Evolutionary conservation across 2,113 vertebrate species (phyloP).

Genomic region (Gavia stellata): DNA sequence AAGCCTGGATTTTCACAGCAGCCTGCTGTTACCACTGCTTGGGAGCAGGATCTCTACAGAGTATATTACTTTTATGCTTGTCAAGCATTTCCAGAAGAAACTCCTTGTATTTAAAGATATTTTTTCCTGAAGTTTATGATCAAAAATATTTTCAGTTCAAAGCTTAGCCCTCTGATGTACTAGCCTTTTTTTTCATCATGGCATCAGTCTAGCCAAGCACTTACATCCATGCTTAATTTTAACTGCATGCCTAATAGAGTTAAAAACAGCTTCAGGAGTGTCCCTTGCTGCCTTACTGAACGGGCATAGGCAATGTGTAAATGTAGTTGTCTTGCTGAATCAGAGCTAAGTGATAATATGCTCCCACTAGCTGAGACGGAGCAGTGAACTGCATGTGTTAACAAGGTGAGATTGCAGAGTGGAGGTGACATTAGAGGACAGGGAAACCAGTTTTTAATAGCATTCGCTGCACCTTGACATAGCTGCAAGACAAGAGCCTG

Average conservation of each 20-base stretch:
- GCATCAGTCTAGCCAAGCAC: background rate
- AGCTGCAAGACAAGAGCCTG: background rate
- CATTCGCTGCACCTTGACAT: background rate
- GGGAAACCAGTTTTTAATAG: constrained; percentile 18
- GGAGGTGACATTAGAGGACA: constrained; percentile 10
- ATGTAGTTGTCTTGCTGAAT: constrained; percentile 52
- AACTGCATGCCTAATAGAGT: background rate
- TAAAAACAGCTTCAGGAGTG: background rate
- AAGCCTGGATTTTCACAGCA: background rate
- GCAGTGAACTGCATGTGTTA: constrained; percentile 39
- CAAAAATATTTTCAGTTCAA: background rate
- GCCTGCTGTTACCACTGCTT: background rate
- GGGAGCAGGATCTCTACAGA: background rate
- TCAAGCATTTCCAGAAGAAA: background rate
- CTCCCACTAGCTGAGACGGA: background rate
- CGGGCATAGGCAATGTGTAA: background rate
- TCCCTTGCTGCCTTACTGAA: background rate
- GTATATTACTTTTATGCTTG: background rate
- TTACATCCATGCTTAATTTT: background rate
- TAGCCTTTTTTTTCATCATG: background rate
- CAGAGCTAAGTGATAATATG: constrained; percentile 23
- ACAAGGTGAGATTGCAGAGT: constrained; percentile 26
- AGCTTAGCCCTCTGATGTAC: background rate
- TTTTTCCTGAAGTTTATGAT: background rate
- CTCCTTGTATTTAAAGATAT: background rate